These are phyloP conservation scores for Pseudomyrmex gracilis DNA, from an alignment of 1,140 invertebrate species.

Conservation along the genomic window DNA sequence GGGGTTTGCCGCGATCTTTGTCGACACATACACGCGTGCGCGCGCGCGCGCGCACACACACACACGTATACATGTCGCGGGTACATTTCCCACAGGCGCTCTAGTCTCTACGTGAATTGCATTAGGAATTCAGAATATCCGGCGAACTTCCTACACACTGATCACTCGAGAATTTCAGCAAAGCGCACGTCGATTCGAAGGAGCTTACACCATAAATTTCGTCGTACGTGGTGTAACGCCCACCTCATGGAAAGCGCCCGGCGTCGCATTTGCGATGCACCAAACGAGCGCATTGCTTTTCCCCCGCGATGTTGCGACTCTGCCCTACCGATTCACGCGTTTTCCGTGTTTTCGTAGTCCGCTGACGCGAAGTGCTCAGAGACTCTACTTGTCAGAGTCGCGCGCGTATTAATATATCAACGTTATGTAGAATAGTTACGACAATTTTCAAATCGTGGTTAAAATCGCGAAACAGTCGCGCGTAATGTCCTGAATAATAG, in stretches of 20 bases:
- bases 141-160: conserved; percentile 73
- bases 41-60: no score
- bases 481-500: no score
- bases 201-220: conserved; percentile 76
- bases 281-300: conserved; percentile 47
- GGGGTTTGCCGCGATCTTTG: conserved; percentile 6
- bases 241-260: conserved; percentile 54
- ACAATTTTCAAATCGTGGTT: no score
- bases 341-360: conserved; percentile 46
- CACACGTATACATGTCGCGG: not conserved
- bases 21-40: not conserved
- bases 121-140: conserved; percentile 77
- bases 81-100: conserved; percentile 75
- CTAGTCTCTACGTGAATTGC: conserved; percentile 76
- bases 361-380: no score
- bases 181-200: conserved; percentile 75
- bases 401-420: no score
- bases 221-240: conserved; percentile 69
- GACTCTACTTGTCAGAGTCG: no score
- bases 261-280: conserved; percentile 67
- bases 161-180: conserved; percentile 76
- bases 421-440: no score
- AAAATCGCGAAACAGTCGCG: no score
- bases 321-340: conserved; percentile 45
- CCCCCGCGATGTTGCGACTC: conserved; percentile 23